Evolutionary conservation across 2,113 vertebrate species (phyloP).

Genomic region (Pterocles orientalis): DNA sequence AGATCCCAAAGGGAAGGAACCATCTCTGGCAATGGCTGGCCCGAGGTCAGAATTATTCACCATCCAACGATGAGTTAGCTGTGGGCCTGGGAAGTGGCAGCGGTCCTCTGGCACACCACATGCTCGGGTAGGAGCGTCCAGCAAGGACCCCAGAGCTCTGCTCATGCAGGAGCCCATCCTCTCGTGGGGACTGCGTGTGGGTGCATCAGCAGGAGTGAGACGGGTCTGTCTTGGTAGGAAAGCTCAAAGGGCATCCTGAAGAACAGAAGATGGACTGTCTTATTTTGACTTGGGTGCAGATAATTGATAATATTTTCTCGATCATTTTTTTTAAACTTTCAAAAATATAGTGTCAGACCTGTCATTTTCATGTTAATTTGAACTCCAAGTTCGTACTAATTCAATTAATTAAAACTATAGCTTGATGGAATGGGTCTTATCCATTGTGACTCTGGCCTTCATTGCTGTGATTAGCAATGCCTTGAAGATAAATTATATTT

Average conservation of each 20-base stretch:
- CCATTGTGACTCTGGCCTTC: background rate
- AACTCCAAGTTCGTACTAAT: background rate
- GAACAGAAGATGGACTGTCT: background rate
- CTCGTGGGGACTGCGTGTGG: rapidly evolving
- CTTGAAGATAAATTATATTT: slow-evolving; percentile 10
- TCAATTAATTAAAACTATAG: background rate
- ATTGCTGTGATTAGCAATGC: background rate
- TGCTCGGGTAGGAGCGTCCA: background rate
- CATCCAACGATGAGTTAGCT: background rate
- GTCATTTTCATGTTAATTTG: background rate
- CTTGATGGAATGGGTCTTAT: background rate
- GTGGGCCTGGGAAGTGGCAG: background rate
- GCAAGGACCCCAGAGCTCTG: background rate
- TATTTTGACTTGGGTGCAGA: background rate
- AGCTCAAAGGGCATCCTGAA: background rate
- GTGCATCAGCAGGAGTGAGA: background rate
- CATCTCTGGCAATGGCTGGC: background rate
- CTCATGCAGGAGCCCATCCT: rapidly evolving
- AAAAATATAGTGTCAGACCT: background rate
- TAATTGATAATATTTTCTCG: background rate
- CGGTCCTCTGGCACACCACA: background rate
- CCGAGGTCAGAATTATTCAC: no score
- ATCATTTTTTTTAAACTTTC: rapidly evolving
- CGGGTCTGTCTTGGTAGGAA: background rate
- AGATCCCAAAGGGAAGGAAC: background rate